These are phyloP conservation scores for Capra hircus DNA, from an alignment of 2,113 vertebrate genomes.

Conservation along the genomic window DNA sequence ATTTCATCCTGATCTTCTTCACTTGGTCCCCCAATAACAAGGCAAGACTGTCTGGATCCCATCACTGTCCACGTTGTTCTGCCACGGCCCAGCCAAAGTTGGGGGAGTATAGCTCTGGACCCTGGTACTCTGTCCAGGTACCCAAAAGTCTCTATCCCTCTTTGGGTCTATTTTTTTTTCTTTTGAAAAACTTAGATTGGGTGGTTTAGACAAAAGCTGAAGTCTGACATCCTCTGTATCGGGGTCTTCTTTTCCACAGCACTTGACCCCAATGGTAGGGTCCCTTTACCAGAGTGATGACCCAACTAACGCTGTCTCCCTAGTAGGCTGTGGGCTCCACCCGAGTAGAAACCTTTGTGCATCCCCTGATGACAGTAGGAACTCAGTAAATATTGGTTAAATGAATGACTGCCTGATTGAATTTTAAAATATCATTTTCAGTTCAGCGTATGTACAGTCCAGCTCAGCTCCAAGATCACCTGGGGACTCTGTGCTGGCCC, in stretches of 20 bases:
- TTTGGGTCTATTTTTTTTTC: background rate
- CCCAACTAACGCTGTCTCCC: background rate
- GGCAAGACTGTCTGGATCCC: background rate
- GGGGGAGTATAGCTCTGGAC: background rate
- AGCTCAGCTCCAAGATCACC: background rate
- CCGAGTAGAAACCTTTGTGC: fast-evolving
- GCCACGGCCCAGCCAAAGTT: background rate
- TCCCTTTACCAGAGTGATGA: fast-evolving
- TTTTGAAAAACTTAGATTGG: background rate
- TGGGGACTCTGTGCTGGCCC: background rate
- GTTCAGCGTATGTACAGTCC: background rate
- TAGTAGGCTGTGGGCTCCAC: background rate
- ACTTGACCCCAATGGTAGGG: background rate
- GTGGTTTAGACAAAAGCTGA: background rate
- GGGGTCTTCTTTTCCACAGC: background rate
- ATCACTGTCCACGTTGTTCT: fast-evolving
- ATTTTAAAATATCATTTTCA: background rate
- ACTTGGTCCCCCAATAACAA: background rate
- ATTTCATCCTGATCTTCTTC: background rate
- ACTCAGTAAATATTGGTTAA: background rate
- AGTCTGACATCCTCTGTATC: fast-evolving
- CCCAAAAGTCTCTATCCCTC: background rate
- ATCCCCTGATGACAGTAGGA: background rate
- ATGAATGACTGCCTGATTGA: background rate
- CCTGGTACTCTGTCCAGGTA: background rate